Conservation (phyloP, 2,113 vertebrate genomes). For the Seriola quinqueradiata region DNA sequence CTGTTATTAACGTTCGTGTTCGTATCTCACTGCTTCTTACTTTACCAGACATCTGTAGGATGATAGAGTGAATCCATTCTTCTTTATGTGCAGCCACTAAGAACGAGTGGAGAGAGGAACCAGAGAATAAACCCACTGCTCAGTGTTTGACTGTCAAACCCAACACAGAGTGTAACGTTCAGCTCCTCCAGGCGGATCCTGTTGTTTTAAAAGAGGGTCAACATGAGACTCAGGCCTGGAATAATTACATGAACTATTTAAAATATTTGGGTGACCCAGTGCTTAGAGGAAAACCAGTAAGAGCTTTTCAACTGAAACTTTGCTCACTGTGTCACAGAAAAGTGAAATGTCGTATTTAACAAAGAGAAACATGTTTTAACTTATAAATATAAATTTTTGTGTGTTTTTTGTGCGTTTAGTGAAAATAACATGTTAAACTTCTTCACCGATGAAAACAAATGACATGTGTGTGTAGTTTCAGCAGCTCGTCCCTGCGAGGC, state of each 20-base stretch:
- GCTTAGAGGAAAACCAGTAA: conserved; percentile 60
- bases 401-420: background rate
- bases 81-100: background rate
- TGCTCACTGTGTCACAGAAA: background rate
- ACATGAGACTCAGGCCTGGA: conserved; percentile 47
- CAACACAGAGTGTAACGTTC: background rate
- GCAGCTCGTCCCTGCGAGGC: conserved; percentile 31
- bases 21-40: background rate
- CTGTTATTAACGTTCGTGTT: background rate
- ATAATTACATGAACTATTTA: conserved; percentile 66
- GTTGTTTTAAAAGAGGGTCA: conserved; percentile 68
- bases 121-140: background rate
- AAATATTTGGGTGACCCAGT: conserved; percentile 76
- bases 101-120: background rate
- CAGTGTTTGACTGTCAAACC: background rate
- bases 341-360: background rate
- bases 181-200: conserved; percentile 27
- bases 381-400: background rate
- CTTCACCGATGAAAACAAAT: background rate
- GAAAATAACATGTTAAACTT: background rate
- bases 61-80: background rate
- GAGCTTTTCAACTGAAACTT: conserved; percentile 18
- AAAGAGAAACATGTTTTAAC: background rate
- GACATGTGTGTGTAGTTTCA: conserved; percentile 8
- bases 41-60: background rate